Evolutionary conservation across 2,888 invertebrate genomes (phyloP).

Genomic region (Tanypteryx hageni): DNA sequence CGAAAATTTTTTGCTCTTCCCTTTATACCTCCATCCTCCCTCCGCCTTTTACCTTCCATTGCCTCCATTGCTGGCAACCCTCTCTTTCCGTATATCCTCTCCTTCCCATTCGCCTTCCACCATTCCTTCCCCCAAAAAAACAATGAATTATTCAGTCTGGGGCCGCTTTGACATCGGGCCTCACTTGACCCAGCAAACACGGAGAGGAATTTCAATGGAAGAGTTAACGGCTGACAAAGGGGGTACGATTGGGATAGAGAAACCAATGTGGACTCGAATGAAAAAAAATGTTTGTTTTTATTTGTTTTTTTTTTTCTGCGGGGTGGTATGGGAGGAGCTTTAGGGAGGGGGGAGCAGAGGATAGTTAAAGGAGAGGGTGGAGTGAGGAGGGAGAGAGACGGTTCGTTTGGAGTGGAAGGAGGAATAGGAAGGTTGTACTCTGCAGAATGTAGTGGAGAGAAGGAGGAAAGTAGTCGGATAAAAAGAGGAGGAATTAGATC

Average conservation of each 20-base stretch:
- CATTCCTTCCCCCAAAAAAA: background rate
- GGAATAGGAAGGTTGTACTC: no score
- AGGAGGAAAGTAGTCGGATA: no score
- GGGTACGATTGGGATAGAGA: conserved; percentile 4
- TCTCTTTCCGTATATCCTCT: background rate
- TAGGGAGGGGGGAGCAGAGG: no score
- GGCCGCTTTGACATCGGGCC: conserved; percentile 25
- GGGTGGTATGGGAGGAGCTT: background rate
- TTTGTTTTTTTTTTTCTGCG: background rate
- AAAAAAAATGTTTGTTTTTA: background rate
- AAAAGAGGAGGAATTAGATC: background rate
- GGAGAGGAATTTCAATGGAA: conserved; percentile 18
- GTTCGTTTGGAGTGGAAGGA: no score
- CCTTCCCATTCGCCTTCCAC: background rate
- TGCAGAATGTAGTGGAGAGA: no score
- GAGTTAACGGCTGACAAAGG: conserved; percentile 22
- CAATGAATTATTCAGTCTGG: conserved; percentile 15
- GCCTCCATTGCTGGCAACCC: background rate
- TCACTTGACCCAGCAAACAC: conserved; percentile 22
- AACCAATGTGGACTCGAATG: background rate
- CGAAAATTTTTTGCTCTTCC: background rate
- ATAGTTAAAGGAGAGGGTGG: no score
- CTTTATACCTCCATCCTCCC: background rate
- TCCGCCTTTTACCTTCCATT: background rate
- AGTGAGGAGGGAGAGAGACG: no score